These are phyloP conservation scores for Collichthys lucidus DNA, from an alignment of 2,113 vertebrate species.

Conservation along the genomic window DNA sequence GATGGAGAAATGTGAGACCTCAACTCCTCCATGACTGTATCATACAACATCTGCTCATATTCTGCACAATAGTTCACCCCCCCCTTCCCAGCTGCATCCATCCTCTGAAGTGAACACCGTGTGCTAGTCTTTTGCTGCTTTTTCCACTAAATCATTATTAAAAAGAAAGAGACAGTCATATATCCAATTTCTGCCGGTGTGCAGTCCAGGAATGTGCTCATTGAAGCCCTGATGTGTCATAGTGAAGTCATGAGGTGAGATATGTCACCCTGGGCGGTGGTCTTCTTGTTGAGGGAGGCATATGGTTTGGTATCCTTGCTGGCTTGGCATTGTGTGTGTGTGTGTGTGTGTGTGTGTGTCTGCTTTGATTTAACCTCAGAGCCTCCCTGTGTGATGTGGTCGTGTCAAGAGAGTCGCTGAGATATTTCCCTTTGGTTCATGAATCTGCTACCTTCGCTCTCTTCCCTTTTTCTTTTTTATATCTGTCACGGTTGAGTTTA, in stretches of 20 bases:
- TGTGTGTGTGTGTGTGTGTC: constrained; percentile 7
- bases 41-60: neutral
- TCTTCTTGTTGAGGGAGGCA: constrained; percentile 29
- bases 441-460: neutral
- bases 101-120: no score
- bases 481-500: constrained; percentile 13
- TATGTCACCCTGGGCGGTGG: constrained; percentile 53
- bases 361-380: constrained; percentile 30
- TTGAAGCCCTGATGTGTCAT: constrained; percentile 31
- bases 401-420: neutral
- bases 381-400: constrained; percentile 24
- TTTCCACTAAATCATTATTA: no score
- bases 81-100: no score
- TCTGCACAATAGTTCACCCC: no score
- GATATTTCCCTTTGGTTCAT: constrained; percentile 1
- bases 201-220: constrained; percentile 32
- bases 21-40: neutral
- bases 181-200: neutral
- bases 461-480: neutral
- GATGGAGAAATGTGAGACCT: constrained; percentile 19
- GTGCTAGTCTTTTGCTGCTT: no score
- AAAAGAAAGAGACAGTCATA: no score
- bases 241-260: constrained; percentile 48
- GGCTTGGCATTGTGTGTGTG: neutral
- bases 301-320: constrained; percentile 7